phyloP scores from a whole-genome alignment of 1,140 invertebrate genomes.

The Venturia canescens region DNA sequence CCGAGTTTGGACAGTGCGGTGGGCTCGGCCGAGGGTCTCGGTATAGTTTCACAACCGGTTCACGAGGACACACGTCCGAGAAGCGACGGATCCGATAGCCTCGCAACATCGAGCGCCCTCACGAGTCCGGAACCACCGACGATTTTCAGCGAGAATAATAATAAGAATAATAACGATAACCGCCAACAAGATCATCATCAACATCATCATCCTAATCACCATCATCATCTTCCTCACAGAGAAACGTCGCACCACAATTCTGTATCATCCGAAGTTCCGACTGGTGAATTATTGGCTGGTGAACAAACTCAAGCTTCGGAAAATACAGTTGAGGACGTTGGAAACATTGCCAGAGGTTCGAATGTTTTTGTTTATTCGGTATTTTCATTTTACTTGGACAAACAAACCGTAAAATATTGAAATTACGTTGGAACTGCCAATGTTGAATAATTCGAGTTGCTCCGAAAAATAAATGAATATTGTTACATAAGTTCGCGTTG shows the following conservation, averaged over 20 bases:
- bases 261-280: conserved; percentile 44
- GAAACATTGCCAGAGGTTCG: conserved; percentile 53
- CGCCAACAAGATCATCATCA: conserved; percentile 5
- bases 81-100: conserved; percentile 72
- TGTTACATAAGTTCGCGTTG: too few relatives aligned
- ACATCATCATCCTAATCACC: conserved; percentile 12
- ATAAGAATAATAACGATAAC: conserved; percentile 50
- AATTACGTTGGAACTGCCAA: too few relatives aligned
- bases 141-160: conserved; percentile 59
- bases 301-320: background rate
- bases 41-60: conserved; percentile 65
- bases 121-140: conserved; percentile 70
- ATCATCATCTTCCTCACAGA: background rate
- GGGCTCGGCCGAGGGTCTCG: conserved; percentile 79
- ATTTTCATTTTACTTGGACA: background rate
- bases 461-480: too few relatives aligned
- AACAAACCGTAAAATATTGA: too few relatives aligned
- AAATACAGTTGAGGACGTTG: conserved; percentile 51
- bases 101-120: conserved; percentile 72
- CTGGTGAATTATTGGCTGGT: conserved; percentile 3
- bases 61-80: conserved; percentile 66
- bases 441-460: too few relatives aligned
- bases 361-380: background rate
- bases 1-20: conserved; percentile 80
- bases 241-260: background rate